These are phyloP conservation scores for Periophthalmus magnuspinnatus DNA, from an alignment of 2,797 vertebrate species.

Conservation along the genomic window DNA sequence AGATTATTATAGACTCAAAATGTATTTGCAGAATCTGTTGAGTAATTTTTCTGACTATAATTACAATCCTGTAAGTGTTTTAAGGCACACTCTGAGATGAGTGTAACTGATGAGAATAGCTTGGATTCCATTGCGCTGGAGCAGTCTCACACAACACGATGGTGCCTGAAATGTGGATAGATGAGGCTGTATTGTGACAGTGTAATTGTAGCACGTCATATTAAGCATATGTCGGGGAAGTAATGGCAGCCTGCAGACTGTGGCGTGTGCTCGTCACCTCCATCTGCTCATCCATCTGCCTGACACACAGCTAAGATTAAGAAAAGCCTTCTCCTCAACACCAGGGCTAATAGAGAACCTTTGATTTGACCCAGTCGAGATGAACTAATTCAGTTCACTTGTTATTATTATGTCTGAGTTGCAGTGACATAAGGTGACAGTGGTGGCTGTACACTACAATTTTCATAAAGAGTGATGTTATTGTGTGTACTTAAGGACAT, in stretches of 20 bases:
- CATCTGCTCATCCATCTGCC: constrained; percentile 72
- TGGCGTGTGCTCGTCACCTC: constrained; percentile 63
- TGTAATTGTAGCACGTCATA: constrained; percentile 63
- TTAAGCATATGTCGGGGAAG: constrained; percentile 66
- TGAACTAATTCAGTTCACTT: constrained; percentile 18
- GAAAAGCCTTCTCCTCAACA: constrained; percentile 51
- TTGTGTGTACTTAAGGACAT: no score
- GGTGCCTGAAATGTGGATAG: constrained; percentile 53
- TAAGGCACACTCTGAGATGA: constrained; percentile 18
- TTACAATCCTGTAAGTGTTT: constrained; percentile 22
- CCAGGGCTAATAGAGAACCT: constrained; percentile 46
- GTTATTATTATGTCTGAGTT: not conserved
- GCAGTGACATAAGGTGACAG: not conserved
- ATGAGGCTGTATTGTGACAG: constrained; percentile 49
- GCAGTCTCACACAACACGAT: constrained; percentile 38
- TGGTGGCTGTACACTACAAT: no score
- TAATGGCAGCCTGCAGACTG: constrained; percentile 52
- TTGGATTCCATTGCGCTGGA: constrained; percentile 20
- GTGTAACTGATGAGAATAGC: constrained; percentile 15
- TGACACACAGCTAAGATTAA: constrained; percentile 49
- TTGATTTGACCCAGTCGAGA: constrained; percentile 37
- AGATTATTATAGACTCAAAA: not conserved
- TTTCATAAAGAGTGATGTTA: no score
- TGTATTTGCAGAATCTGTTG: constrained; percentile 14
- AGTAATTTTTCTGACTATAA: constrained; percentile 23